phyloP scores from a whole-genome alignment of 2,113 vertebrate genomes.

The Ceyx melanurus region DNA sequence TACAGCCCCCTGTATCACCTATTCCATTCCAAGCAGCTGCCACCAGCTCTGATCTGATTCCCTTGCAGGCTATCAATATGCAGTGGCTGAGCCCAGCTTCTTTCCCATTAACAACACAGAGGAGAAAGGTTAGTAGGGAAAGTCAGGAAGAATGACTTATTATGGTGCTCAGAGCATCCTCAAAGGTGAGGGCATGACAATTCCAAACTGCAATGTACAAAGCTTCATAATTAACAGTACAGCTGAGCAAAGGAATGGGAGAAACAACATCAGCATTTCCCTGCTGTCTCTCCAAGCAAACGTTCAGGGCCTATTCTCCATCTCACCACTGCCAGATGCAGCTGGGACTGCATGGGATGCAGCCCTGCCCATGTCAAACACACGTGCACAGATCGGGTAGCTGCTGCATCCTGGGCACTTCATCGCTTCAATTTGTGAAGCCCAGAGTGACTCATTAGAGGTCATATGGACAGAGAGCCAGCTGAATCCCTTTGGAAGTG shows the following conservation, averaged over 20 bases:
- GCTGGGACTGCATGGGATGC: neutral
- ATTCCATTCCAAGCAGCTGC: neutral
- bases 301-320: neutral
- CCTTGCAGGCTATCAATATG: neutral
- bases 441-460: neutral
- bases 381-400: neutral
- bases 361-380: neutral
- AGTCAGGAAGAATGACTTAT: slow-evolving; percentile 45
- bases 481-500: neutral
- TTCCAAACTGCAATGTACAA: neutral
- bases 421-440: neutral
- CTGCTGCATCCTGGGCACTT: neutral
- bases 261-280: slow-evolving; percentile 28
- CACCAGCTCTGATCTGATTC: neutral
- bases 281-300: neutral
- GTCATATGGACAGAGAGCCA: neutral
- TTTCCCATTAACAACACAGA: neutral
- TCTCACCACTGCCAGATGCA: neutral
- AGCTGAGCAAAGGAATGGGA: slow-evolving; percentile 18
- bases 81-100: neutral
- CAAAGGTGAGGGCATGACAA: neutral
- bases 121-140: slow-evolving; percentile 40
- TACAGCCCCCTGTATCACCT: neutral
- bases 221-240: slow-evolving; percentile 34
- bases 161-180: neutral